These are phyloP conservation scores for Trachelus iudaicus DNA, from an alignment of 2,888 invertebrate species.

Conservation along the genomic window DNA sequence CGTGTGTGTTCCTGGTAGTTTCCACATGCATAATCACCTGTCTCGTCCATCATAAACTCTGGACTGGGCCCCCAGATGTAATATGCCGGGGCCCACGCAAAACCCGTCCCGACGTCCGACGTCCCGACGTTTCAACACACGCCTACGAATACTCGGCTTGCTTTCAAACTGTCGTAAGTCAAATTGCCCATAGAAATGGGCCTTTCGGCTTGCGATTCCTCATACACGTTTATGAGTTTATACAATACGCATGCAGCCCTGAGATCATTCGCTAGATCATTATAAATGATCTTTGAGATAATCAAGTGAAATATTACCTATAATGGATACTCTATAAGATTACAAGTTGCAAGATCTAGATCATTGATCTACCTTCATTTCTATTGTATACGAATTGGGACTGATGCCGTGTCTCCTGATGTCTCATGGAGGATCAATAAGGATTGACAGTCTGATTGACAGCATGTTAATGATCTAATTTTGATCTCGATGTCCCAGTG, in stretches of 20 bases:
- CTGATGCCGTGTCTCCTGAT: neutral
- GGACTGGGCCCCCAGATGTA: constrained; percentile 53
- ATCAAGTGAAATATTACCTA: neutral
- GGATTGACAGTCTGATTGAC: neutral
- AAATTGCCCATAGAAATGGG: constrained; percentile 48
- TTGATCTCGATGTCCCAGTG: neutral
- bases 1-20: constrained; percentile 50
- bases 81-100: constrained; percentile 61
- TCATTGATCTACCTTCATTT: neutral
- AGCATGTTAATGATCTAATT: constrained; percentile 1
- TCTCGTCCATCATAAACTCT: constrained; percentile 62
- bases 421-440: neutral
- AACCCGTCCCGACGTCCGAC: constrained; percentile 51
- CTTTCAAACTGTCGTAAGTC: constrained; percentile 62
- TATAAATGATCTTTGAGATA: neutral
- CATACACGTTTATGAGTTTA: neutral
- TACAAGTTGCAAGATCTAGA: neutral
- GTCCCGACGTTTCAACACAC: constrained; percentile 63
- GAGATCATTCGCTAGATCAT: neutral
- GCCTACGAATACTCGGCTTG: constrained; percentile 59
- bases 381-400: neutral
- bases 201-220: neutral
- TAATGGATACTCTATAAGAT: neutral
- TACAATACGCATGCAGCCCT: neutral
- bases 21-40: constrained; percentile 64